A percentile compares a stretch with the other conserved stretches of the same genome.
Conservation (phyloP, 2,888 invertebrate species). For the Hololepta plana region DNA sequence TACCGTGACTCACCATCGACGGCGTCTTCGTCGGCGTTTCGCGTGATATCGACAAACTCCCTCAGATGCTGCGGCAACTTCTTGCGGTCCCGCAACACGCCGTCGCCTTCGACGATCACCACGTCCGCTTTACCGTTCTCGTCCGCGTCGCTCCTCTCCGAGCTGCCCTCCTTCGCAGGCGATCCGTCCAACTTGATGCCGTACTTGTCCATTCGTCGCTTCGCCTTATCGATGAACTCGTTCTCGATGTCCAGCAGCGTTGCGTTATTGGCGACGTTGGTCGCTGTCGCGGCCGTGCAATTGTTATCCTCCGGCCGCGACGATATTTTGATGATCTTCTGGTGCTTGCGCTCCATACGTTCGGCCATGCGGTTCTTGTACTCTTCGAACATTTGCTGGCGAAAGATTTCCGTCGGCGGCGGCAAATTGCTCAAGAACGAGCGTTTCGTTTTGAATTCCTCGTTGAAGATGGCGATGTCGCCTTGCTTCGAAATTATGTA, state of each 20-base stretch:
- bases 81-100: conserved; percentile 36
- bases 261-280: conserved; percentile 6
- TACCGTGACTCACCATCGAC: conserved; percentile 32
- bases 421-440: conserved; percentile 6
- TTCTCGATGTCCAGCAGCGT: conserved; percentile 34
- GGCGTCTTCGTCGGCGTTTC: conserved; percentile 13
- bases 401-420: conserved; percentile 45
- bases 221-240: conserved; percentile 62
- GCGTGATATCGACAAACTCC: conserved; percentile 54
- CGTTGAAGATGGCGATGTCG: conserved; percentile 25
- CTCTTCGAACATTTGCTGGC: conserved; percentile 71
- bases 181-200: conserved; percentile 48
- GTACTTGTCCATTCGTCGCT: conserved; percentile 49
- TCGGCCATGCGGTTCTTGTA: conserved; percentile 64
- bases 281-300: conserved; percentile 25
- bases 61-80: conserved; percentile 59
- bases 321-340: conserved; percentile 65
- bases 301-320: conserved; percentile 26
- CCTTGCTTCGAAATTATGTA: conserved; percentile 29
- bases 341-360: conserved; percentile 57
- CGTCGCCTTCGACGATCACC: conserved; percentile 46
- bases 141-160: conserved; percentile 13
- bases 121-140: conserved; percentile 17
- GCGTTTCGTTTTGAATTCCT: conserved; percentile 6
- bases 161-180: conserved; percentile 22